Base-by-base conservation (phyloP, 2,888 invertebrate genomes). In the Drosophila monieri region DNA sequence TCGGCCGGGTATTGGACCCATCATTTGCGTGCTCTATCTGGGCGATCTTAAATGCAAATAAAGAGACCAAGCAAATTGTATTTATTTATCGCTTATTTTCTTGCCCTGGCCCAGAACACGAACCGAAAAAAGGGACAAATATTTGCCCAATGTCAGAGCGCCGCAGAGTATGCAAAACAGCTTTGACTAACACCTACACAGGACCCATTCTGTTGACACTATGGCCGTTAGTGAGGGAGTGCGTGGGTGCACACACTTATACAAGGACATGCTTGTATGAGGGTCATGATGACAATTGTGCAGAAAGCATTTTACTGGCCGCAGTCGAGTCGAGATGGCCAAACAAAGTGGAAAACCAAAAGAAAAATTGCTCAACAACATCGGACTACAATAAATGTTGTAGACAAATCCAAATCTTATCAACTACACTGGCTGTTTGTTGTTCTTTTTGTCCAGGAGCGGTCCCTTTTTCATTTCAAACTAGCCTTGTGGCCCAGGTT, bases 81-180 rank as follows among this genome's bases (percentile, higher is more conserved):
- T 83, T 85, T 87, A 87, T 83, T 87, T 85, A 85, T 87, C 87
- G 87, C 81, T 87, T 87, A 87, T 83, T 80, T 87, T 57, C 73
- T 74, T 81, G 64, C 76, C 52, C 78, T 74, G 79, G 60, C 60
- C 67, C 59, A 23, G 41, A 59, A 44, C 37, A 47, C 62, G 56
- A 68, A 74, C 37, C 58, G 44, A 66, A 69, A 68, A 67, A 74
- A 80, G 76, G 74, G 74, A 55, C 83, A 87, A 85, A 87, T 84
- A 81, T 87, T 84, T 87, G 83, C 59, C 68, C 68, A 80, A 78
- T 67, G 78, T 78, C 78, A 71, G 54, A 71, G 60, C 49, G 72
- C 85, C 75, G 56, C 76, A 84, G 85, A 85, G 85, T 87, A 87
- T 87, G 85, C 78, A 87, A 84, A 88, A 77, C 74, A 78, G 80